Percentiles rank a stretch among this genome's conserved stretches.
Evolutionary conservation across 1,140 invertebrate genomes (phyloP).

Genomic region (Xylocopa sonorina): DNA sequence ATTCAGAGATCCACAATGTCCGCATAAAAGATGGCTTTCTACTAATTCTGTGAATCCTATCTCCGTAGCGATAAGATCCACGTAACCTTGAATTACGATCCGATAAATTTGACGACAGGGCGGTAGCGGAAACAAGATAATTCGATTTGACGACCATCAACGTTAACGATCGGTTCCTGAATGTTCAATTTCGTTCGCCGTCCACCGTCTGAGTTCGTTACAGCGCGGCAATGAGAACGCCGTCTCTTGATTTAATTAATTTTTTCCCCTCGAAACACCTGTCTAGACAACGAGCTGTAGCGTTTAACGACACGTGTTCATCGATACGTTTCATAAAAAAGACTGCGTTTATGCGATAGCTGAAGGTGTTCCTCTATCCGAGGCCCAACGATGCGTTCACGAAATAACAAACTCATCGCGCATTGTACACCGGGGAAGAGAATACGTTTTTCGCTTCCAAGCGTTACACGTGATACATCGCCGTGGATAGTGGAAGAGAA

Average conservation of each 20-base stretch:
- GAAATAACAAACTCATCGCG: not conserved
- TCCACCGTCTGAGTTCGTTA: not conserved
- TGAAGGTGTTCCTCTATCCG: not conserved
- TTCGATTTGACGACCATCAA: not conserved
- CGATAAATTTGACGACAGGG: not conserved
- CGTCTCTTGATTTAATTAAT: no score
- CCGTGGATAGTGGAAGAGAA: no score
- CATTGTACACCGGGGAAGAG: not conserved
- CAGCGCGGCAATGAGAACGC: not conserved
- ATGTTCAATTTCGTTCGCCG: not conserved
- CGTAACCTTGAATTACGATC: no score
- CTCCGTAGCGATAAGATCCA: no score
- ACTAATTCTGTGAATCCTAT: no score
- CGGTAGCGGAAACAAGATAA: not conserved
- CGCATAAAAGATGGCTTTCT: no score
- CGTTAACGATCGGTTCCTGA: not conserved
- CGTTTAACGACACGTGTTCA: not conserved
- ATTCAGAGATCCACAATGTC: no score
- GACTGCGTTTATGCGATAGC: not conserved
- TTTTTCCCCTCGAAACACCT: not conserved
- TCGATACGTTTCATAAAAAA: not conserved
- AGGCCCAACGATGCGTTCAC: not conserved
- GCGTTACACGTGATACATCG: slow-evolving; percentile 3
- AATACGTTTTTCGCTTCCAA: not conserved
- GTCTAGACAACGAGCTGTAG: no score